Evolutionary conservation across 2,113 vertebrate genomes (phyloP).

Genomic region (Serilophus lunatus): DNA sequence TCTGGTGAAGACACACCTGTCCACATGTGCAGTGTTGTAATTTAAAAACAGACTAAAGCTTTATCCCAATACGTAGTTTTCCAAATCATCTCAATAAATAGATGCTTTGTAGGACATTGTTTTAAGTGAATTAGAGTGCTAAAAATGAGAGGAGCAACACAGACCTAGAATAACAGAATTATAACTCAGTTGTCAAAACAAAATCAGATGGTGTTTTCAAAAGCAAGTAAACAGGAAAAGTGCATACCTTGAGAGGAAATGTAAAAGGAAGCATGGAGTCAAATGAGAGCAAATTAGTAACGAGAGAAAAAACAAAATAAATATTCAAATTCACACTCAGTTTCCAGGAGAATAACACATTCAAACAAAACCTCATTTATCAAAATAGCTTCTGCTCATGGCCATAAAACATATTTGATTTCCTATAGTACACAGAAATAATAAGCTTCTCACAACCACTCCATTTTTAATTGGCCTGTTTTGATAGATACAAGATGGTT

Average conservation of each 20-base stretch:
- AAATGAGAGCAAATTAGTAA: constrained; percentile 70
- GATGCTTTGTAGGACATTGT: constrained; percentile 14
- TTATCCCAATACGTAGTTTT: constrained; percentile 28
- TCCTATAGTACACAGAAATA: background rate
- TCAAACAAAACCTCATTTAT: background rate
- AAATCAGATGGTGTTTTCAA: background rate
- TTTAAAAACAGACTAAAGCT: constrained; percentile 45
- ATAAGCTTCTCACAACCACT: background rate
- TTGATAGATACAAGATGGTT: accelerated
- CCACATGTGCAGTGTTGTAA: background rate
- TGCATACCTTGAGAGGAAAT: constrained; percentile 69
- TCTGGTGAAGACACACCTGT: background rate
- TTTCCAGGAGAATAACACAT: background rate
- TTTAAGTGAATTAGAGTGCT: constrained; percentile 51
- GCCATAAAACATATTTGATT: background rate
- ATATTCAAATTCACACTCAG: constrained; percentile 16
- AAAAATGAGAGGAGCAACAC: constrained; percentile 17
- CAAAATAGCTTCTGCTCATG: background rate
- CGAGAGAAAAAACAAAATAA: constrained; percentile 23
- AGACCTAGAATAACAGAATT: background rate
- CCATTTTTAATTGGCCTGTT: background rate
- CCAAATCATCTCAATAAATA: constrained; percentile 30
- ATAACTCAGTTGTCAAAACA: background rate
- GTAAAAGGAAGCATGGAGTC: constrained; percentile 58
- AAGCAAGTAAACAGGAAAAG: constrained; percentile 49